These are phyloP conservation scores for Scaptodrosophila latifasciaeformis DNA, from an alignment of 2,888 invertebrate genomes.

Conservation along the genomic window DNA sequence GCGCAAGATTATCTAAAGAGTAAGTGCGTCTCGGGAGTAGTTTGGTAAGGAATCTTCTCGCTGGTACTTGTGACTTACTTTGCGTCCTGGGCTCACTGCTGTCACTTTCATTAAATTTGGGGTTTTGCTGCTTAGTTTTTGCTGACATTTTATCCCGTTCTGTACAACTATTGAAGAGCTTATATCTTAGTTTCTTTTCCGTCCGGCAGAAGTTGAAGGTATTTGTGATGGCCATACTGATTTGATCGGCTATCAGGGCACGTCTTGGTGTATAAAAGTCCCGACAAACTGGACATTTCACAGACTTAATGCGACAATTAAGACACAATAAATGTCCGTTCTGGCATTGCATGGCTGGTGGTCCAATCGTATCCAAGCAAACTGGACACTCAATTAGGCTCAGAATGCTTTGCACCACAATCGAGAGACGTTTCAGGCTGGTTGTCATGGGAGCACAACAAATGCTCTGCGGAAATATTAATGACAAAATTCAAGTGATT, in stretches of 20 bases:
- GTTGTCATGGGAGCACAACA: conserved; percentile 78
- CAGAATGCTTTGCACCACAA: conserved; percentile 77
- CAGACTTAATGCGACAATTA: conserved; percentile 78
- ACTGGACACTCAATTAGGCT: conserved; percentile 80
- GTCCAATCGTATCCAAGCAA: conserved; percentile 79
- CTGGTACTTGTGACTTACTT: conserved; percentile 60
- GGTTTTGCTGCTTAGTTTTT: too few species aligned
- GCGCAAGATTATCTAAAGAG: conserved; percentile 76
- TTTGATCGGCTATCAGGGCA: conserved; percentile 78
- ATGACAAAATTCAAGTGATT: neutral
- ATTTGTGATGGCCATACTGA: conserved; percentile 76
- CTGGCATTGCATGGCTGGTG: conserved; percentile 81
- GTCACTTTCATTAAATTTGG: too few species aligned
- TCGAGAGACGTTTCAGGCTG: conserved; percentile 76
- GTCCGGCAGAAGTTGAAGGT: conserved; percentile 76
- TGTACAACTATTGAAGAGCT: conserved; percentile 76
- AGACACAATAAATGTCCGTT: conserved; percentile 81
- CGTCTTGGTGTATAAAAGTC: conserved; percentile 76
- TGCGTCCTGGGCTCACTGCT: too few species aligned
- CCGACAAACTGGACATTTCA: conserved; percentile 80
- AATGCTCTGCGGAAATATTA: conserved; percentile 63
- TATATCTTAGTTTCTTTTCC: conserved; percentile 75
- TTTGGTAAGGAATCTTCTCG: conserved; percentile 76
- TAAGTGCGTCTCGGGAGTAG: conserved; percentile 75
- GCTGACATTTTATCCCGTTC: too few species aligned